Base-by-base conservation (phyloP, 2,113 vertebrate species). In the Edolisoma coerulescens region DNA sequence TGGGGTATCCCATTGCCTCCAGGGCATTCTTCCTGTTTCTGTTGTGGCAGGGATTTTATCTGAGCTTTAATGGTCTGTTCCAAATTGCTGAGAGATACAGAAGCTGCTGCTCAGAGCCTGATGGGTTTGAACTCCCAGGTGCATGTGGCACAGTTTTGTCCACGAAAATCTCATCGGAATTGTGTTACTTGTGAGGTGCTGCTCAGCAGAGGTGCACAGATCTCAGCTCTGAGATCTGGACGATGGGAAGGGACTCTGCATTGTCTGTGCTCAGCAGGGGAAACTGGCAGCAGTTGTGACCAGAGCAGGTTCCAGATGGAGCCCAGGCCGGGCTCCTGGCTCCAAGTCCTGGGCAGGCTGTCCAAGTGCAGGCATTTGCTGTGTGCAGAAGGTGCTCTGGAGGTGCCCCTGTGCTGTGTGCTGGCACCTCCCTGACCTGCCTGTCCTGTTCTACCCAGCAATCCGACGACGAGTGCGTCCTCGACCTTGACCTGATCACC, bases 401-500 rank as follows among this genome's bases (percentile, higher is more conserved):
- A 71, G 53, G 57, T 59, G 52, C 19, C 54, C 84, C 60, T 71
- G 85, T 91, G 87, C 79, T 59, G n/a, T 5, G 73, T 81, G 86
- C 42, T 65, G 50, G 3, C 39, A 1, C 0, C 35, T 78, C 39
- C 10, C 59, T 89, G 37, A 78, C 22, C 53, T 63, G 37, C 22
- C 35, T 92, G 26, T 79, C n/a, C 54, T 94, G 24, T 79, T 19
- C 42, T 33, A 19, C 76, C 24, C 84, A 97, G 94, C 96, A 99
- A 98, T 97, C 97, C 1, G 96, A 98, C 11, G 98, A 98, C 5
- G 98, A 99, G 15, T 97, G 98, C 2, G 76, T 97, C 15, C 98
- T 98, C 0, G 98, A 99, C 93, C 94, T 99, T 11, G 98, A 99
- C 93, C 97, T 99, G 20, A 98, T 99, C 68, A 98, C 98, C 0